phyloP scores from a whole-genome alignment of 2,113 vertebrate genomes.

The Sebastes schlegelii region DNA sequence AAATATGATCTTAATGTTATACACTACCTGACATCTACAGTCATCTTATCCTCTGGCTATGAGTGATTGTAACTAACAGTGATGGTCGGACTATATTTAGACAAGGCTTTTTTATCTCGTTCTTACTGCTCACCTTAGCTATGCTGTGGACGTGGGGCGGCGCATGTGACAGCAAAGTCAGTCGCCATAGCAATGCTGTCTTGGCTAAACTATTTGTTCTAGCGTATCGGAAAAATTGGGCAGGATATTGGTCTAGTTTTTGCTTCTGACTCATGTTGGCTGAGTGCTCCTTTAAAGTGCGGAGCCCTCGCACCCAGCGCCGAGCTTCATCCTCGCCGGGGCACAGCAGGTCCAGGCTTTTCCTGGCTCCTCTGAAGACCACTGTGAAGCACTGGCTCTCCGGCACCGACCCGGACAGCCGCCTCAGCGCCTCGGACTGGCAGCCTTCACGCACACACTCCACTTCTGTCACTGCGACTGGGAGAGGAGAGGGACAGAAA shows the following conservation, averaged over 20 bases:
- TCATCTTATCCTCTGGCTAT: slow-evolving; percentile 32
- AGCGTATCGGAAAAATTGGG: slow-evolving; percentile 23
- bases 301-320: slow-evolving; percentile 91
- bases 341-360: slow-evolving; percentile 92
- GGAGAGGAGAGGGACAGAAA: neutral
- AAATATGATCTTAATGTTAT: slow-evolving; percentile 14
- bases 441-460: slow-evolving; percentile 91
- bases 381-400: slow-evolving; percentile 91
- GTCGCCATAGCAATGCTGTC: slow-evolving; percentile 49
- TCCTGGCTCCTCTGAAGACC: slow-evolving; percentile 88
- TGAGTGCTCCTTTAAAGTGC: slow-evolving; percentile 86
- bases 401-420: slow-evolving; percentile 81
- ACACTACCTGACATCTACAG: slow-evolving; percentile 19
- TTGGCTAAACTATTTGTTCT: slow-evolving; percentile 61
- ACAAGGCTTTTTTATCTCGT: slow-evolving; percentile 26
- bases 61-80: slow-evolving; percentile 49
- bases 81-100: slow-evolving; percentile 71
- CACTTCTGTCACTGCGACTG: slow-evolving; percentile 92
- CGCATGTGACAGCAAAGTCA: slow-evolving; percentile 52
- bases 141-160: slow-evolving; percentile 47
- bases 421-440: slow-evolving; percentile 90
- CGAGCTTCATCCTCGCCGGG: slow-evolving; percentile 86
- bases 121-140: slow-evolving; percentile 59
- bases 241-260: slow-evolving; percentile 98
- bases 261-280: slow-evolving; percentile 93